Conservation (phyloP, 2,888 invertebrate genomes). For the Acleris laterana region DNA sequence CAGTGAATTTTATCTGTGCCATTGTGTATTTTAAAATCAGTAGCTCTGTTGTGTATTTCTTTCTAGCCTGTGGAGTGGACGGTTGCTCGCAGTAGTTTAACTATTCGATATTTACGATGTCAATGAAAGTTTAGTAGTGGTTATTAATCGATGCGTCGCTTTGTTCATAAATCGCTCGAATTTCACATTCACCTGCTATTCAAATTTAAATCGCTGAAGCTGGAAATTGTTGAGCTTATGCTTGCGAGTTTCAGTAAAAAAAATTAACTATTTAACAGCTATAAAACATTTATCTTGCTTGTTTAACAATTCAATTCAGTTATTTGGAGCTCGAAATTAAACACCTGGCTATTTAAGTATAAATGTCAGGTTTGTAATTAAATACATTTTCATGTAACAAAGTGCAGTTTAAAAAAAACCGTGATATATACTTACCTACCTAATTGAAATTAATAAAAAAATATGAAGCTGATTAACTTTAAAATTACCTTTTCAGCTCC, state of each 20-base stretch:
- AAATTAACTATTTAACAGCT: constrained; percentile 9
- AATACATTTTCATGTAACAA: no score
- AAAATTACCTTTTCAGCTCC: neutral
- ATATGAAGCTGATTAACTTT: no score
- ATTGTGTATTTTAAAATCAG: neutral
- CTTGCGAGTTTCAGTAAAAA: constrained; percentile 10
- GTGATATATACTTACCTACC: no score
- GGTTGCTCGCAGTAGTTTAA: constrained; percentile 60
- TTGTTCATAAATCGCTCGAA: constrained; percentile 26
- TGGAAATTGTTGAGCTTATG: constrained; percentile 16
- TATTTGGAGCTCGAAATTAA: neutral
- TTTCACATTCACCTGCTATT: constrained; percentile 16
- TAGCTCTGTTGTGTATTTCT: constrained; percentile 1
- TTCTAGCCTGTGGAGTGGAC: constrained; percentile 43
- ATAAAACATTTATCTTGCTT: neutral
- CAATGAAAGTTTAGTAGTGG: constrained; percentile 55
- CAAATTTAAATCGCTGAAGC: constrained; percentile 22
- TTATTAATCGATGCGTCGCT: constrained; percentile 34
- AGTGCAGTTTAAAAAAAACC: no score
- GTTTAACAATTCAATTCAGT: neutral
- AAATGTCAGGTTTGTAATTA: no score
- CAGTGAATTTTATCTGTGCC: neutral
- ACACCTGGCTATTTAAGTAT: neutral
- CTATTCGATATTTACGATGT: constrained; percentile 54
- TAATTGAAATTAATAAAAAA: no score